Conservation (phyloP, 2,797 vertebrate genomes). For the Phoebastria nigripes region DNA sequence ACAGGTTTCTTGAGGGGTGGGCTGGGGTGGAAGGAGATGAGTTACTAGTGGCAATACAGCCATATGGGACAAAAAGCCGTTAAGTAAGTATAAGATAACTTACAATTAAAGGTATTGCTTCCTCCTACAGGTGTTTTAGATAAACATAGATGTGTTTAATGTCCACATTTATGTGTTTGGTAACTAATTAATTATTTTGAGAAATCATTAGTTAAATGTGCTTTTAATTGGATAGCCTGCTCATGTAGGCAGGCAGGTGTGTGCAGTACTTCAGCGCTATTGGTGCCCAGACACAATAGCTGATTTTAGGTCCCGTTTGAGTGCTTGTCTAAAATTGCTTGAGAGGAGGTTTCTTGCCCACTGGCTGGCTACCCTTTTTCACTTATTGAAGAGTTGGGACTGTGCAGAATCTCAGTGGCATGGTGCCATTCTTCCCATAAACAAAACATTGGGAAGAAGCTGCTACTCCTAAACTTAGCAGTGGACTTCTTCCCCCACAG, state of each 20-base stretch:
- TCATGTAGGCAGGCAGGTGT: not conserved
- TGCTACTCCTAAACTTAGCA: not conserved
- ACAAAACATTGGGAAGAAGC: not conserved
- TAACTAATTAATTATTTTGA: not conserved
- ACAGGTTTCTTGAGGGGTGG: not conserved
- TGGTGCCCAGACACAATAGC: not conserved
- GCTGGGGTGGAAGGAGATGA: not conserved
- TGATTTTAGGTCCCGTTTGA: not conserved
- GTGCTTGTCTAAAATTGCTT: not conserved
- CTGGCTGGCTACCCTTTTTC: not conserved
- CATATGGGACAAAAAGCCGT: not conserved
- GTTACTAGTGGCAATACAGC: not conserved
- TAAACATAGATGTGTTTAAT: not conserved
- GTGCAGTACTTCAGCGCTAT: not conserved
- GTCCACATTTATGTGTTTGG: not conserved
- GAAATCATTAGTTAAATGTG: not conserved
- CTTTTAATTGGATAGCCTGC: not conserved
- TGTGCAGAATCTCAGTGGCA: not conserved
- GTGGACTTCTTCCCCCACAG: rapidly evolving
- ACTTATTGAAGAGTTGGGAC: not conserved
- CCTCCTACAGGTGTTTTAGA: not conserved
- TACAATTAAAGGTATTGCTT: not conserved
- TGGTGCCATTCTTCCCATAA: not conserved
- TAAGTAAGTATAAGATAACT: not conserved
- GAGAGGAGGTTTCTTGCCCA: not conserved